A percentile compares a stretch with the other conserved stretches of the same genome.
phyloP scores from a whole-genome alignment of 2,888 invertebrate genomes.

The Maniola hyperantus region DNA sequence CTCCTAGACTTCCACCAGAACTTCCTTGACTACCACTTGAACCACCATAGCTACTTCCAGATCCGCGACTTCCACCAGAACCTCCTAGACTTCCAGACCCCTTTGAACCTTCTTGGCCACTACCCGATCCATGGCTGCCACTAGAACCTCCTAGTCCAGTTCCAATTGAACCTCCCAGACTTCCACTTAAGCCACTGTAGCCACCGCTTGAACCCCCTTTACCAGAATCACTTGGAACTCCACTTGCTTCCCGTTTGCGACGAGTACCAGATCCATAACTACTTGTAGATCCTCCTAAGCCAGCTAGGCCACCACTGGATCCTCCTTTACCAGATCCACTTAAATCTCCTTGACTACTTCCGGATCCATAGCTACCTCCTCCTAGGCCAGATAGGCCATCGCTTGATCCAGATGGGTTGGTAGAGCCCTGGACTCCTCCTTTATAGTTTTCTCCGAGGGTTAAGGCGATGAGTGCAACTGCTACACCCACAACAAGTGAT shows the following conservation, averaged over 20 bases:
- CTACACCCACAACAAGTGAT: slow-evolving; percentile 22
- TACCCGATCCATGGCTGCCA: not conserved
- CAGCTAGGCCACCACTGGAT: slow-evolving; percentile 16
- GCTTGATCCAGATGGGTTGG: slow-evolving; percentile 2
- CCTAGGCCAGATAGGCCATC: slow-evolving; percentile 2
- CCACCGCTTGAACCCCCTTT: slow-evolving; percentile 23
- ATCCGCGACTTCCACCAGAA: slow-evolving; percentile 29
- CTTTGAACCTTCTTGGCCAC: not conserved
- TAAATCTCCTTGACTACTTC: slow-evolving; percentile 37
- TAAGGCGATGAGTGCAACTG: slow-evolving; percentile 23
- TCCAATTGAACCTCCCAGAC: not conserved
- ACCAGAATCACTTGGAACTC: slow-evolving; percentile 19
- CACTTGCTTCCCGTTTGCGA: slow-evolving; percentile 33
- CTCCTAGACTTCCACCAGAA: slow-evolving; percentile 25
- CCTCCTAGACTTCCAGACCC: not conserved
- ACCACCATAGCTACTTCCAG: slow-evolving; percentile 40
- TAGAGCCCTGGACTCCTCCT: slow-evolving; percentile 16
- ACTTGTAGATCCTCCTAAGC: slow-evolving; percentile 45
- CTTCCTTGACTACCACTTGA: slow-evolving; percentile 1
- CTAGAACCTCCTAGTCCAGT: not conserved
- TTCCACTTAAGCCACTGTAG: not conserved
- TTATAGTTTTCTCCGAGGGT: slow-evolving; percentile 23
- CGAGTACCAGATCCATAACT: slow-evolving; percentile 27
- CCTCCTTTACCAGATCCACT: slow-evolving; percentile 29
- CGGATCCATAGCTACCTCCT: slow-evolving; percentile 33